Percentiles rank a stretch among this genome's conserved stretches.
These are phyloP conservation scores for Ganaspis sp. DNA, from an alignment of 1,140 invertebrate species.

Conservation along the genomic window DNA sequence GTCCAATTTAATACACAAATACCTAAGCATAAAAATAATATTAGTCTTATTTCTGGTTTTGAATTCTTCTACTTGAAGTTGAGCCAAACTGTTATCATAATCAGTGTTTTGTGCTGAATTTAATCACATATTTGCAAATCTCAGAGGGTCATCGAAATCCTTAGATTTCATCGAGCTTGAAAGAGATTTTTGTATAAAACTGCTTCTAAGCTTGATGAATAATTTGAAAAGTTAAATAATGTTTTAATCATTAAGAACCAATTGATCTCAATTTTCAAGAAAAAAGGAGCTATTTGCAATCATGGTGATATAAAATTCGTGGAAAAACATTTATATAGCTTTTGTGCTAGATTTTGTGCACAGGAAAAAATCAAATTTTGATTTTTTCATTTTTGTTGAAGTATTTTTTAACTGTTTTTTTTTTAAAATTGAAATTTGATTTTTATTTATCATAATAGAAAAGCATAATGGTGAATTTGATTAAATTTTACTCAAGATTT, in stretches of 20 bases:
- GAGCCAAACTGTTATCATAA: neutral
- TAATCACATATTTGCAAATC: constrained; percentile 5
- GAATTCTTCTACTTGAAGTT: neutral
- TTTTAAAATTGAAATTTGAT: neutral
- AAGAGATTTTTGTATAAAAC: no score
- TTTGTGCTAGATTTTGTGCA: neutral
- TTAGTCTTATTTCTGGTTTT: neutral
- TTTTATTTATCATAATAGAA: neutral
- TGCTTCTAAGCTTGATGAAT: neutral
- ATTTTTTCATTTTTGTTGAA: neutral
- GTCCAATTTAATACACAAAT: neutral
- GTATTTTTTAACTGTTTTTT: neutral
- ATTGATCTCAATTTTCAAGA: neutral
- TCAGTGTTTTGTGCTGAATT: constrained; percentile 2
- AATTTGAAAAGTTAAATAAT: neutral
- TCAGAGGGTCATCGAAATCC: no score
- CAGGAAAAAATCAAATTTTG: neutral
- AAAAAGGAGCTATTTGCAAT: neutral
- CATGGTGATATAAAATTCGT: neutral
- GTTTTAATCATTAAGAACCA: neutral
- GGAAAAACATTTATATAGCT: neutral
- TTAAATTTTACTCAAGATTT: neutral
- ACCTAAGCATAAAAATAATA: neutral
- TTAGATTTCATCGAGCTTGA: no score
- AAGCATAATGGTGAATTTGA: neutral